Conservation (phyloP, 1,140 invertebrate species). For the Elysia chlorotica region DNA sequence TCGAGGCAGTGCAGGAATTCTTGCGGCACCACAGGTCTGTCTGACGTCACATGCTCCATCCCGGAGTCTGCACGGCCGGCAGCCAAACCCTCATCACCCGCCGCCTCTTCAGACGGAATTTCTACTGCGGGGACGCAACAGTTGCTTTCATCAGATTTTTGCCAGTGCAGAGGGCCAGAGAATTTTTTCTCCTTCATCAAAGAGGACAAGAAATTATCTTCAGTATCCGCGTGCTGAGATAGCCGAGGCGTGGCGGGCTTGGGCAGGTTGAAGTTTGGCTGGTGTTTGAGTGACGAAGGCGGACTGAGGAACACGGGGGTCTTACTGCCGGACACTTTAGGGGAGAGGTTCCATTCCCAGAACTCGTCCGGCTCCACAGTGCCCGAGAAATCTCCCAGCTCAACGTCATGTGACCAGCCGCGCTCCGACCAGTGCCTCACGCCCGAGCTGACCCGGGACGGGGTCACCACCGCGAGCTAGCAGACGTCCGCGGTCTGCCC, state of each 20-base stretch:
- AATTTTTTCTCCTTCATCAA: no score
- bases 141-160: background rate
- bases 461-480: constrained; percentile 9
- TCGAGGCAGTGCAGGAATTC: background rate
- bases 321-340: background rate
- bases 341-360: background rate
- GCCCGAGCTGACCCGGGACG: background rate
- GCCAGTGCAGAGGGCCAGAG: no score
- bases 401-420: background rate
- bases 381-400: background rate
- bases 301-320: background rate
- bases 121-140: background rate
- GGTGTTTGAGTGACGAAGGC: background rate
- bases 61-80: background rate
- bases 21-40: background rate
- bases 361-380: background rate
- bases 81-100: background rate
- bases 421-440: background rate
- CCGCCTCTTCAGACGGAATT: background rate
- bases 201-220: background rate
- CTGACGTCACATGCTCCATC: background rate
- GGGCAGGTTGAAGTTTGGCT: background rate
- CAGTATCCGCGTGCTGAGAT: background rate
- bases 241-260: background rate
- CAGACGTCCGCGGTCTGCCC: background rate